Base-by-base conservation (phyloP, 2,888 invertebrate genomes). In the Cactoblastis cactorum region DNA sequence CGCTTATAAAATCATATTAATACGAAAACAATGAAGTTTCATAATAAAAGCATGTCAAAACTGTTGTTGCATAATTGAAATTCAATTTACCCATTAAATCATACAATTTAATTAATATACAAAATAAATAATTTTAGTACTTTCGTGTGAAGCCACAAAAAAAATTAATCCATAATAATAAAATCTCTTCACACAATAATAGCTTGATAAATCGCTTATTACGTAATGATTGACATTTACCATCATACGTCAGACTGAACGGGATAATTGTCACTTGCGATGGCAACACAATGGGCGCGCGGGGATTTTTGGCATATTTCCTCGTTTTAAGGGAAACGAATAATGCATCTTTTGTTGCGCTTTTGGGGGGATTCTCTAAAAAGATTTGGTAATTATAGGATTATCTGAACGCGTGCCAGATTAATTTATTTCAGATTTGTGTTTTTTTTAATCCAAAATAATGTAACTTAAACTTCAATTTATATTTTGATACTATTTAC, bases 151-250 rank as follows among this genome's bases (percentile, higher is more conserved):
- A 17, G 17, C 1, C 9, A 37, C 17, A 37, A 9, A 37, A 17
- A 28, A 4, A 28, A 28, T 2, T 22, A 4, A 28, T 28, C 3
- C 28, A 9, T 28, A 28, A 6, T 5, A 22, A 22, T 22, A 47
- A 38, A 24, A 0, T 45, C 33, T 41, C 47, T 41, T 34, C 41
- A 17, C 50, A 51, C 50, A 50, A 49, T 54, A 55, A 64, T 37
- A 14, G 34, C 12, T 17, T 37, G 17, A 2, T 37, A 17, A 28
- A 37, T 60, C 58, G 54, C 57, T 59, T 55, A 62, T 62, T 58
- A 61, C 46, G 19, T 28, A 49, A 60, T 73, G 74, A 75, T 71
- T 71, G 76, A 74, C 74, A 67, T 53, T 39, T 57, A 60, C 65
- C 56, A 68, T 66, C 60, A 65, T 68, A 57, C 55, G 55, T 60